Conservation (phyloP, 1,140 invertebrate genomes). For the Teleopsis dalmanni region DNA sequence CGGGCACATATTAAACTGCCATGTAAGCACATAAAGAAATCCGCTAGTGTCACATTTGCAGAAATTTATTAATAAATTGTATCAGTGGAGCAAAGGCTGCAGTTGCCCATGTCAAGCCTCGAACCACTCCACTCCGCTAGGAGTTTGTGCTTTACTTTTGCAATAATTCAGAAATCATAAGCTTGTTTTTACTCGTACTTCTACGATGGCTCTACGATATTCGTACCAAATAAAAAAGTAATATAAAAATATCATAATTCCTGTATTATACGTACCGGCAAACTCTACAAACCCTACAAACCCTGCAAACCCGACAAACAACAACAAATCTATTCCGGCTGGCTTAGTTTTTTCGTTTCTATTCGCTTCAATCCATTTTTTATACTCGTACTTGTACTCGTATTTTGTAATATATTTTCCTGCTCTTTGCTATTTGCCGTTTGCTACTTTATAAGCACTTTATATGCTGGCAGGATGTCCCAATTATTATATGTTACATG, state of each 20-base stretch:
- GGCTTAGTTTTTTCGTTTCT: too few relatives aligned
- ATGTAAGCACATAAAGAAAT: neutral
- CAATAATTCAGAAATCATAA: conserved; percentile 7
- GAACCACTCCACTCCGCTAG: neutral
- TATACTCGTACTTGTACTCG: neutral
- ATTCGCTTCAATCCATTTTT: neutral
- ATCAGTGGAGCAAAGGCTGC: neutral
- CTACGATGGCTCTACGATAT: too few relatives aligned
- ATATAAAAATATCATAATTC: conserved; percentile 4
- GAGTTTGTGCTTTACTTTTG: neutral
- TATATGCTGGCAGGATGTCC: conserved; percentile 8
- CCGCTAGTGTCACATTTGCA: conserved; percentile 1
- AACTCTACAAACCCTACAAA: neutral
- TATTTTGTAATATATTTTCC: neutral
- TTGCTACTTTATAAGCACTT: conserved; percentile 3
- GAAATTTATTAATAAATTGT: conserved; percentile 2
- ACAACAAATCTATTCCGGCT: neutral
- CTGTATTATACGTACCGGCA: too few relatives aligned
- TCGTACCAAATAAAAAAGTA: conserved; percentile 7
- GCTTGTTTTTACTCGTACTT: conserved; percentile 3
- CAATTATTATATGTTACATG: neutral
- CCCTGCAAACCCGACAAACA: neutral
- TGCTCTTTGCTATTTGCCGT: neutral
- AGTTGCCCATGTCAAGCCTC: too few relatives aligned
- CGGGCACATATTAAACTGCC: neutral